Base-by-base conservation (phyloP, 2,797 vertebrate species). In the Chiroxiphia lanceolata region DNA sequence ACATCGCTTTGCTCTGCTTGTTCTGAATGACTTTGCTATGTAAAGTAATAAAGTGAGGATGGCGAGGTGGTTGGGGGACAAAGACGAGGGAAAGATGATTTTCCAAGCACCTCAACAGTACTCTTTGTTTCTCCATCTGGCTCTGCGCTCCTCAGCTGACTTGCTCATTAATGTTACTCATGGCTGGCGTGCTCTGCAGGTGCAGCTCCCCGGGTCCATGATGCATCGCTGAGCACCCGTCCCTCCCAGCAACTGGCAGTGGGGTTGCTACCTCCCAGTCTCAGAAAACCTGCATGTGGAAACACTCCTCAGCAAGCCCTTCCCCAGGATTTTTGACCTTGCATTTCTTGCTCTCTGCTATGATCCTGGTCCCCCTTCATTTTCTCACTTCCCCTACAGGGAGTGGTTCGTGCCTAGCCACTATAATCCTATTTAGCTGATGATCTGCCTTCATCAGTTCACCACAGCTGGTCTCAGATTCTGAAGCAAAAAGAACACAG, bases 121-220 rank as follows among this genome's bases (percentile, higher is more conserved):
- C 34, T 94, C 77, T 77, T 72, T 83, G 90, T 96, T 51, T 56
- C 77, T 87, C 89, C 82, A 95, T 89, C 89, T 94, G 81, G 82
- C 84, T 87, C 74, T 74, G 71, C 3, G 54, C 72, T 95, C 81
- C 83, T 79, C 45, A 11, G 83, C 85, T 83, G 83, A 83, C 76
- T 82, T n/a, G 50, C 69, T 69, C 74, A 63, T 75, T 91, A 71
- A 27, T 4, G 9, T 75, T 76, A 25, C 80, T 91, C 72, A 61
- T 0, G 33, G 51, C 80, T 87, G 89, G 60, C 15, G 5, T 4
- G 15, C 79, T 83, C 72, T 95, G 84, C 91, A 97, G 90, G 94
- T 92, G 91, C 89, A 72, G 82, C 54, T 87, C 80, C 44, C 78
- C 0, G 1, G 44, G 75, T 61, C 53, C 44, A 8, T 31, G 68